Percentiles rank a stretch among this genome's conserved stretches.
Evolutionary conservation across 2,888 invertebrate species (phyloP).

Genomic region (Cyrtodaria siliqua): DNA sequence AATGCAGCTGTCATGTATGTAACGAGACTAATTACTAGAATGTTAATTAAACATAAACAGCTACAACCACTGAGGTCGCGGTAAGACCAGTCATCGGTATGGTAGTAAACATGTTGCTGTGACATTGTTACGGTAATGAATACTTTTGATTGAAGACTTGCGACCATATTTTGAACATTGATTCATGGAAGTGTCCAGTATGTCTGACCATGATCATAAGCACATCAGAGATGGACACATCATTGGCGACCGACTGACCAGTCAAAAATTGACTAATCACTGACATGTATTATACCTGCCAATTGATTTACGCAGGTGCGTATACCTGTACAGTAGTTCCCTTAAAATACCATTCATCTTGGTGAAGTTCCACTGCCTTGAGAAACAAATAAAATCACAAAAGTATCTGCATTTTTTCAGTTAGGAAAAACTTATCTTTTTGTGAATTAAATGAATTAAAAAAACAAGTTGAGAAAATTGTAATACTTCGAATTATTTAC

Average conservation of each 20-base stretch:
- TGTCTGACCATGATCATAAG: conserved; percentile 34
- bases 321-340: no score
- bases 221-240: background rate
- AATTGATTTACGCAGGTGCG: no score
- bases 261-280: background rate
- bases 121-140: conserved; percentile 6
- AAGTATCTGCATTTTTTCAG: no score
- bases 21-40: conserved; percentile 27
- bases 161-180: conserved; percentile 44
- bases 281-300: no score
- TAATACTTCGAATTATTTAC: no score
- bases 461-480: no score
- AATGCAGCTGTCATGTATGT: conserved; percentile 20
- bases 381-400: no score
- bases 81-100: no score
- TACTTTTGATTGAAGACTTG: conserved; percentile 39
- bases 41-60: conserved; percentile 16
- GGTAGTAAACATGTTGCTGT: conserved; percentile 14
- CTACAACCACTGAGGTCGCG: background rate
- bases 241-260: background rate
- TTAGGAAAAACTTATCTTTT: no score
- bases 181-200: conserved; percentile 33
- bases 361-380: no score
- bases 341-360: no score
- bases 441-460: no score